A percentile compares a stretch with the other conserved stretches of the same genome.
Evolutionary conservation across 2,113 vertebrate genomes (phyloP).

Genomic region (Isichthys henryi): DNA sequence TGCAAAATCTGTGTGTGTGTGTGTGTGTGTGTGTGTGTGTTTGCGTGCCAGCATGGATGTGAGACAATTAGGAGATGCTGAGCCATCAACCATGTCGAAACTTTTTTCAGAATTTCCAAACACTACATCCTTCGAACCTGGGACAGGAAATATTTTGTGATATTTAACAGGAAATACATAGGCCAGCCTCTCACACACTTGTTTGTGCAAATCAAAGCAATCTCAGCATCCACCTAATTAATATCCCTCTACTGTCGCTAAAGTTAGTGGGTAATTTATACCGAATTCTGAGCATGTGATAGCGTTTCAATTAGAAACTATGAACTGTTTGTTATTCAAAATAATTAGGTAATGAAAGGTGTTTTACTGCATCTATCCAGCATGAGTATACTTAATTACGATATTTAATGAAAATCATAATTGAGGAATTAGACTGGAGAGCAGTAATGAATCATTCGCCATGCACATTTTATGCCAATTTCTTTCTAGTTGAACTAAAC

Average conservation of each 20-base stretch:
- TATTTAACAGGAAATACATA: not conserved
- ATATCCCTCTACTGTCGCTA: slow-evolving; percentile 18
- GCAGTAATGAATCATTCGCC: slow-evolving; percentile 62
- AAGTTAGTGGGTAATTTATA: slow-evolving; percentile 18
- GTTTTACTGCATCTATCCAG: slow-evolving; percentile 44
- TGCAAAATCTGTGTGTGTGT: not conserved
- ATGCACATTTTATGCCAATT: slow-evolving; percentile 67
- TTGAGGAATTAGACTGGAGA: slow-evolving; percentile 55
- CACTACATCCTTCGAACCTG: not conserved
- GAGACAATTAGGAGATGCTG: not conserved
- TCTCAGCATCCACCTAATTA: slow-evolving; percentile 22
- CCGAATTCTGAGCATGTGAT: slow-evolving; percentile 21
- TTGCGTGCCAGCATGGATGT: not conserved
- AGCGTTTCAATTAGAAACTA: slow-evolving; percentile 26
- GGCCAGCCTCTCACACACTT: not conserved
- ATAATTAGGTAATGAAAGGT: slow-evolving; percentile 53
- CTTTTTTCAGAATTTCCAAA: not conserved
- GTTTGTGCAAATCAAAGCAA: slow-evolving; percentile 4
- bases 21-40: not conserved
- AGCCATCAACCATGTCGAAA: not conserved
- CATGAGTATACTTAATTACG: slow-evolving; percentile 56
- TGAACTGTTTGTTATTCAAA: slow-evolving; percentile 51
- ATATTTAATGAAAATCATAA: slow-evolving; percentile 58
- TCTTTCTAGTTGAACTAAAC: slow-evolving; percentile 68
- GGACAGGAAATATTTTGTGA: not conserved